These are phyloP conservation scores for Macrostomum lignano DNA, from an alignment of 1,140 invertebrate genomes.

Conservation along the genomic window DNA sequence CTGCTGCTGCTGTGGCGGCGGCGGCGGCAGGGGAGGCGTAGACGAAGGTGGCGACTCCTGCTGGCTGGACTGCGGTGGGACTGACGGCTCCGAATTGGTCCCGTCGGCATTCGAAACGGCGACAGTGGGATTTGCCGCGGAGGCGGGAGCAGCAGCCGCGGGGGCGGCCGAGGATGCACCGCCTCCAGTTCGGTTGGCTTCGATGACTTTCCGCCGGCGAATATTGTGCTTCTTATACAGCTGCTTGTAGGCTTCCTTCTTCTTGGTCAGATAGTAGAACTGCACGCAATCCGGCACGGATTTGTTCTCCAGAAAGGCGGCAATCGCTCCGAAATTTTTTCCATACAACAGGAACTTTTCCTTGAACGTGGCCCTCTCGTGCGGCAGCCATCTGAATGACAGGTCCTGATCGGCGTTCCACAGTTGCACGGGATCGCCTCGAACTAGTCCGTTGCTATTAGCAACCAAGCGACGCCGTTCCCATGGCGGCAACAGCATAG, in stretches of 20 bases:
- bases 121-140: too few species aligned
- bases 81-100: too few species aligned
- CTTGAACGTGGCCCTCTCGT: slow-evolving; percentile 43
- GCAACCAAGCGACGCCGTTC: slow-evolving; percentile 42
- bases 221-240: slow-evolving; percentile 47
- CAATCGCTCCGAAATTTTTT: slow-evolving; percentile 77
- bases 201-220: slow-evolving; percentile 12
- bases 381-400: slow-evolving; percentile 55
- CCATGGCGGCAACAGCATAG: slow-evolving; percentile 43
- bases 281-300: slow-evolving; percentile 64
- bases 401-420: slow-evolving; percentile 52
- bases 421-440: slow-evolving; percentile 56
- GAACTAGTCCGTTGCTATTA: slow-evolving; percentile 56
- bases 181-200: too few species aligned
- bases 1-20: too few species aligned
- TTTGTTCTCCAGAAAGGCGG: slow-evolving; percentile 63
- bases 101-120: too few species aligned
- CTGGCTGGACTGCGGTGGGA: too few species aligned
- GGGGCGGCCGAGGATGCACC: too few species aligned
- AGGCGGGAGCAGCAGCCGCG: too few species aligned
- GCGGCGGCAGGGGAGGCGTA: too few species aligned
- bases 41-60: too few species aligned
- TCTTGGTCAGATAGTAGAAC: slow-evolving; percentile 88
- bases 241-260: slow-evolving; percentile 81
- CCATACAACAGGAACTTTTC: slow-evolving; percentile 86